Evolutionary conservation across 2,888 invertebrate species (phyloP).

Genomic region (Drosophila neonasuta): DNA sequence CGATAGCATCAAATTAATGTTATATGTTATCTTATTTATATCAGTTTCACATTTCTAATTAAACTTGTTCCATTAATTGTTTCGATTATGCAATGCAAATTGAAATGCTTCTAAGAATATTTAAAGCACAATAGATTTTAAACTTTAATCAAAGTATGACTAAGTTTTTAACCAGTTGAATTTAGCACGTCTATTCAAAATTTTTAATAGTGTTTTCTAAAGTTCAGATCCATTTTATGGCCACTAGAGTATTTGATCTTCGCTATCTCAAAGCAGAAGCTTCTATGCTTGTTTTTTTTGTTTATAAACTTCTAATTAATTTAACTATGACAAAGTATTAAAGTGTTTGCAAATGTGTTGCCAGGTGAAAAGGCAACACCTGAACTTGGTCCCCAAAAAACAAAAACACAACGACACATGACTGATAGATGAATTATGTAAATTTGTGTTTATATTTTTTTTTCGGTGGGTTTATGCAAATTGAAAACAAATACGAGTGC

Average conservation of each 20-base stretch:
- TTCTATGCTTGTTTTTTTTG: background rate
- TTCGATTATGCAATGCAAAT: background rate
- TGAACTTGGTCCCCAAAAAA: slow-evolving; percentile 11
- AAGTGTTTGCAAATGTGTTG: slow-evolving; percentile 37
- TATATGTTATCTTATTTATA: background rate
- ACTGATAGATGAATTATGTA: slow-evolving; percentile 28
- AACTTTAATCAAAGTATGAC: background rate
- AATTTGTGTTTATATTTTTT: slow-evolving; percentile 20
- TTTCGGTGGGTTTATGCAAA: slow-evolving; percentile 41
- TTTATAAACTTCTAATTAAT: slow-evolving; percentile 40
- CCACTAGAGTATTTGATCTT: slow-evolving; percentile 15
- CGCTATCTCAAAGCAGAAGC: background rate
- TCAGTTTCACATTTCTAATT: slow-evolving; percentile 1
- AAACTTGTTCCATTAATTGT: background rate
- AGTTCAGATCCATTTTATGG: background rate
- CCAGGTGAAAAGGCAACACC: slow-evolving; percentile 15
- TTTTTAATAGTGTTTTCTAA: background rate
- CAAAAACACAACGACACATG: slow-evolving; percentile 3
- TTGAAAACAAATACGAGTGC: slow-evolving; percentile 26
- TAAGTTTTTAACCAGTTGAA: background rate
- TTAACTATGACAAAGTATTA: slow-evolving; percentile 25
- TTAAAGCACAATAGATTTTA: background rate
- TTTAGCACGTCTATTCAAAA: background rate
- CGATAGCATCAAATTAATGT: background rate
- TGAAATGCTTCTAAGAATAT: background rate